A percentile compares a stretch with the other conserved stretches of the same genome.
These are phyloP conservation scores for Tachina lurida DNA, from an alignment of 2,888 invertebrate genomes.

Conservation along the genomic window DNA sequence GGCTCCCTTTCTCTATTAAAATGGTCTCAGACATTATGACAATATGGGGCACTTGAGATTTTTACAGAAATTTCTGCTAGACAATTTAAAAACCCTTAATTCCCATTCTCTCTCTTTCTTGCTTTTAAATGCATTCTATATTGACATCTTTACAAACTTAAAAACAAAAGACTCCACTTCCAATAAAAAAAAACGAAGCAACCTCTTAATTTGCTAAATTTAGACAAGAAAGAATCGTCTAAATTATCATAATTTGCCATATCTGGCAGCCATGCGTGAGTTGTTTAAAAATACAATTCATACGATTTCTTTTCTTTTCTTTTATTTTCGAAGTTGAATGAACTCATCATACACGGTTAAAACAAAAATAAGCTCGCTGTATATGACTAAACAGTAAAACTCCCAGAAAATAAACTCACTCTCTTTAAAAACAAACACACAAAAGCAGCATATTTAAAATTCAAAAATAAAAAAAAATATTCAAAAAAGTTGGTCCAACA, in stretches of 20 bases:
- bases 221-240: neutral
- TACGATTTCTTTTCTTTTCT: constrained; percentile 3
- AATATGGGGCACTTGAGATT: too few relatives aligned
- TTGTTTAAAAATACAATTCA: neutral
- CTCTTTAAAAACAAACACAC: neutral
- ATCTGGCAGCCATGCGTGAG: neutral
- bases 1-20: too few relatives aligned
- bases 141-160: too few relatives aligned
- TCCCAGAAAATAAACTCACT: neutral
- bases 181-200: too few relatives aligned
- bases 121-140: too few relatives aligned
- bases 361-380: neutral
- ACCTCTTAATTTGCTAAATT: too few relatives aligned
- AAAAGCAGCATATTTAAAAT: neutral
- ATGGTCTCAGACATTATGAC: too few relatives aligned
- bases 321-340: constrained; percentile 1
- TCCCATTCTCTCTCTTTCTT: too few relatives aligned
- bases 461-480: too few relatives aligned
- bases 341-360: constrained; percentile 4
- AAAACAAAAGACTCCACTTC: too few relatives aligned
- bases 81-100: too few relatives aligned
- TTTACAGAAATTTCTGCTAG: too few relatives aligned
- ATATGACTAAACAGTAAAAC: constrained; percentile 8
- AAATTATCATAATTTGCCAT: neutral
- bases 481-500: neutral